Evolutionary conservation across 2,113 vertebrate species (phyloP).

Genomic region (Azemiops feae): DNA sequence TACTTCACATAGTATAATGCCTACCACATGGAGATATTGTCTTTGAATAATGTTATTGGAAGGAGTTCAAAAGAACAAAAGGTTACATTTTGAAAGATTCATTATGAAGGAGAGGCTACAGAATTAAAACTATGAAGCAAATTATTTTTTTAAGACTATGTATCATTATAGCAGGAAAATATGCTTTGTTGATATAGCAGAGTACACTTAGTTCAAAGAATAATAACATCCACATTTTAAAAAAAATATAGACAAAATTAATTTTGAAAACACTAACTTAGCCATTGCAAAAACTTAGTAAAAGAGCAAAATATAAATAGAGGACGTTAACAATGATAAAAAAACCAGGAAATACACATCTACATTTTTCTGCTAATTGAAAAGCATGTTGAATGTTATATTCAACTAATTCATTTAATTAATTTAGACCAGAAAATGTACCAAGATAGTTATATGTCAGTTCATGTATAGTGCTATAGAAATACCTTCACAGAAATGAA

Average conservation of each 20-base stretch:
- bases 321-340: background rate
- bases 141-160: conserved; percentile 17
- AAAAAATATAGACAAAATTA: background rate
- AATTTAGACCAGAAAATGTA: background rate
- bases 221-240: conserved; percentile 4
- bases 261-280: background rate
- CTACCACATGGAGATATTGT: background rate
- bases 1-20: background rate
- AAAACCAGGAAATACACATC: background rate
- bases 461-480: background rate
- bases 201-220: conserved; percentile 16
- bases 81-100: conserved; percentile 20
- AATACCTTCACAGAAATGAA: background rate
- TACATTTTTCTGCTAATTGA: background rate
- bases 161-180: background rate
- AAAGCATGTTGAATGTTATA: background rate
- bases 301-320: background rate
- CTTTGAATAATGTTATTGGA: conserved; percentile 23
- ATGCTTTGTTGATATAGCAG: background rate
- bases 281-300: background rate
- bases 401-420: background rate
- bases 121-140: background rate
- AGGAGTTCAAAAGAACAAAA: background rate
- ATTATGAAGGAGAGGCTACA: background rate
- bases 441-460: background rate